Evolutionary conservation across 2,888 invertebrate genomes (phyloP).

Genomic region (Mesorhabditis spiculigera): DNA sequence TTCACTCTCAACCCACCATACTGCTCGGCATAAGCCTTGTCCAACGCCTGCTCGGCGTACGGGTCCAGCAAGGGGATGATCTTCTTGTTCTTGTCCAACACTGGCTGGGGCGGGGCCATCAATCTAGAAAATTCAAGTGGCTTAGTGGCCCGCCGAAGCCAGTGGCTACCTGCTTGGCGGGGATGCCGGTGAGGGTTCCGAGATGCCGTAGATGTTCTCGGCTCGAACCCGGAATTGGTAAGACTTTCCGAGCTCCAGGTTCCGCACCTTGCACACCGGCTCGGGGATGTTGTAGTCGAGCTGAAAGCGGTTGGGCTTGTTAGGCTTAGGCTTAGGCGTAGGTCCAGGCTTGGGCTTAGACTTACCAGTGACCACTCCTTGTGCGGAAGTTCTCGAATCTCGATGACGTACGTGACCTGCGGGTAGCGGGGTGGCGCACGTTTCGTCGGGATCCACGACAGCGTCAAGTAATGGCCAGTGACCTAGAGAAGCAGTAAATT

Average conservation of each 20-base stretch:
- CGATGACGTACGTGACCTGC: constrained; percentile 89
- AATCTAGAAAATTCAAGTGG: constrained; percentile 37
- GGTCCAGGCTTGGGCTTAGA: too few species aligned
- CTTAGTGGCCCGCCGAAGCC: not conserved
- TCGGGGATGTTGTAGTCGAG: constrained; percentile 70
- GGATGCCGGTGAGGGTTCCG: constrained; percentile 89
- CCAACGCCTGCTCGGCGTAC: constrained; percentile 54
- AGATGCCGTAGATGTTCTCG: constrained; percentile 91
- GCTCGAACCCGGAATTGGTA: constrained; percentile 92
- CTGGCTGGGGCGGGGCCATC: constrained; percentile 58
- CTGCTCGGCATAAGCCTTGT: constrained; percentile 53
- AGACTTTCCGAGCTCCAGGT: constrained; percentile 85
- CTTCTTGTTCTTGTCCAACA: constrained; percentile 55
- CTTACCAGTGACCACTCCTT: constrained; percentile 88
- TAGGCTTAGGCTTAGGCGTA: too few species aligned
- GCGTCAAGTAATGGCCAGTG: constrained; percentile 80
- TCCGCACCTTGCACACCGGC: constrained; percentile 82
- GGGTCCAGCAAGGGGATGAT: constrained; percentile 58
- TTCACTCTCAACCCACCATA: constrained; percentile 34
- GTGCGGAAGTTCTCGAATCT: constrained; percentile 85
- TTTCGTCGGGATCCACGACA: constrained; percentile 90
- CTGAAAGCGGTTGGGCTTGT: constrained; percentile 21
- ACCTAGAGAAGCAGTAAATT: constrained; percentile 64
- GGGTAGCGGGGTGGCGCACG: constrained; percentile 76
- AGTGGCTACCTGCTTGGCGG: constrained; percentile 43